A percentile compares a stretch with the other conserved stretches of the same genome.
These are phyloP conservation scores for Pandemis corylana DNA, from an alignment of 2,888 invertebrate genomes.

Conservation along the genomic window DNA sequence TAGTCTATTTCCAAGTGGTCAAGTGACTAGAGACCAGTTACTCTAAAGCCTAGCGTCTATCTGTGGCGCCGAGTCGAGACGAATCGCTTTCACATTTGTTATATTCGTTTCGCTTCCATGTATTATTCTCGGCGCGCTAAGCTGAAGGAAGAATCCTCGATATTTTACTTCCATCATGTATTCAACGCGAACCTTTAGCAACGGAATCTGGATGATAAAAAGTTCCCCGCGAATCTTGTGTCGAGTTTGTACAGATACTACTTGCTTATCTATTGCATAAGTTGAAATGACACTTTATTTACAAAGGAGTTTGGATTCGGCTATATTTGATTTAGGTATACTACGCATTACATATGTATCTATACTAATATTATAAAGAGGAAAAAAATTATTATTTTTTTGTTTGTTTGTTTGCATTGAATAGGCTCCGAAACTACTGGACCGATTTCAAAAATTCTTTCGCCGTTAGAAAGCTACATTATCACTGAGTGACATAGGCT, in stretches of 20 bases:
- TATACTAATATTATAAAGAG: no score
- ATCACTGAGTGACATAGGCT: no score
- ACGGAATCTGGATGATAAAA: neutral
- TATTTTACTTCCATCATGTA: neutral
- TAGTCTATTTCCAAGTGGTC: conserved; percentile 18
- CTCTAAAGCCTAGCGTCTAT: neutral
- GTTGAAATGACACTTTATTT: neutral
- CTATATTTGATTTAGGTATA: conserved; percentile 4
- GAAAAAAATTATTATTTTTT: no score
- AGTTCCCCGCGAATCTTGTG: neutral
- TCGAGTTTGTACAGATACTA: neutral
- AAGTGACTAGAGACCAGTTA: neutral
- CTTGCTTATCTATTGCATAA: neutral
- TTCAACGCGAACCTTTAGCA: neutral
- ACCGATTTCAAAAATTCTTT: no score
- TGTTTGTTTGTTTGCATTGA: no score
- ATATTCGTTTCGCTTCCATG: neutral
- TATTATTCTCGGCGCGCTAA: neutral
- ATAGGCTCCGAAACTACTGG: no score
- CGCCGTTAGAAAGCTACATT: no score
- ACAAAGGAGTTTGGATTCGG: conserved; percentile 9
- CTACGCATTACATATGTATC: neutral
- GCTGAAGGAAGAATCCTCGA: neutral
- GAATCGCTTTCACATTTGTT: neutral
- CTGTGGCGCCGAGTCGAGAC: neutral